Evolutionary conservation across 1,140 invertebrate genomes (phyloP).

Genomic region (Drosophila tani): DNA sequence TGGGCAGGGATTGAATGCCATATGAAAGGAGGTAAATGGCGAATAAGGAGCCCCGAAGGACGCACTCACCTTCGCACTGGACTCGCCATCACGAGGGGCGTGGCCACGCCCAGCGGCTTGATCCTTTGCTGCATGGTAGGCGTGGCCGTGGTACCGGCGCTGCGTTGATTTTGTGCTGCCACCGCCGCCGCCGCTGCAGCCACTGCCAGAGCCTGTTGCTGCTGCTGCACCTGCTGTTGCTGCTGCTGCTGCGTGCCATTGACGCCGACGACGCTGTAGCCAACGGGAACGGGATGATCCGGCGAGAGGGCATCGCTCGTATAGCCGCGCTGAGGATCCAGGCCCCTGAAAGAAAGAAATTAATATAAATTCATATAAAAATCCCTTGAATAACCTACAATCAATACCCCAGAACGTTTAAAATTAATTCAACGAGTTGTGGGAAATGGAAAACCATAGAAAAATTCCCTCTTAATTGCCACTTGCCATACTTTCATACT

Average conservation of each 20-base stretch:
- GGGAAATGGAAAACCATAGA: background rate
- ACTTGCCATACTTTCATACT: no score
- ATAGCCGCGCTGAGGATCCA: constrained; percentile 89
- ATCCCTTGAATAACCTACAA: background rate
- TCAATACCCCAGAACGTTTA: no score
- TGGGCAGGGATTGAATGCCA: constrained; percentile 1
- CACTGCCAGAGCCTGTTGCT: constrained; percentile 58
- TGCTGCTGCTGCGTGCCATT: constrained; percentile 59
- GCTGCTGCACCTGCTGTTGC: constrained; percentile 48
- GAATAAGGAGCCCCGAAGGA: background rate
- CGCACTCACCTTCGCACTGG: constrained; percentile 91
- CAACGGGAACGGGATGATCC: constrained; percentile 83
- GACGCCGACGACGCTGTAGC: constrained; percentile 58
- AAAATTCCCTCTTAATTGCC: background rate
- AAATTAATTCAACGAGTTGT: background rate
- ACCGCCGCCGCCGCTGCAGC: constrained; percentile 61
- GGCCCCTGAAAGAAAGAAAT: constrained; percentile 82
- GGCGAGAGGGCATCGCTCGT: constrained; percentile 89
- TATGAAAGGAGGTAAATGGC: constrained; percentile 9
- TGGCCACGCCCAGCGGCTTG: constrained; percentile 94
- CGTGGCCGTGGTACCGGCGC: constrained; percentile 77
- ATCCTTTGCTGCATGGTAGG: constrained; percentile 96
- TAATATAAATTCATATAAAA: background rate
- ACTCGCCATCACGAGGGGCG: constrained; percentile 93
- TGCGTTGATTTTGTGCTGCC: constrained; percentile 74